Percentiles rank a stretch among this genome's conserved stretches.
These are phyloP conservation scores for Bagarius yarrelli DNA, from an alignment of 2,113 vertebrate species.

Conservation along the genomic window DNA sequence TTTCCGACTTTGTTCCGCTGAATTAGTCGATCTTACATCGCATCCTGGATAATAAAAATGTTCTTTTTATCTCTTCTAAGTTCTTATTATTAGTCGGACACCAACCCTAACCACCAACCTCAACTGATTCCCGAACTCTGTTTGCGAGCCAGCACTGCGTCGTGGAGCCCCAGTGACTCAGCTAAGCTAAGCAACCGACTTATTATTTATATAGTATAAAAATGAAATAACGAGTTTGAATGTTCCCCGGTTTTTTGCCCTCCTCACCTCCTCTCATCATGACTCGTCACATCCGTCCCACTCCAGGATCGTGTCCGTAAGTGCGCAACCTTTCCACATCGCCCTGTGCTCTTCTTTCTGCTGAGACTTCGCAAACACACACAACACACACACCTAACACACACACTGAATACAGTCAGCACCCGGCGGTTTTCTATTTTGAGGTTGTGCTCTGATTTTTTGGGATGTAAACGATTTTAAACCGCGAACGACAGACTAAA, in stretches of 20 bases:
- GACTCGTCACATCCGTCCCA: slow-evolving; percentile 62
- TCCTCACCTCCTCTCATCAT: slow-evolving; percentile 70
- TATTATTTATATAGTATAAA: slow-evolving; percentile 35
- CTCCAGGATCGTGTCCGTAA: slow-evolving; percentile 57
- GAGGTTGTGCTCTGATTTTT: not conserved
- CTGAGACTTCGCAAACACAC: slow-evolving; percentile 4
- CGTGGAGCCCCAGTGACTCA: slow-evolving; percentile 65
- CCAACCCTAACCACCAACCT: not conserved
- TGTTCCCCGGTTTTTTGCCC: slow-evolving; percentile 60
- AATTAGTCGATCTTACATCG: too few species aligned
- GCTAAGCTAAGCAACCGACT: slow-evolving; percentile 49
- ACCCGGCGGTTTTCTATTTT: not conserved
- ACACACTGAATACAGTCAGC: not conserved
- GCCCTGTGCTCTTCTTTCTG: not conserved
- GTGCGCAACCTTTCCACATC: slow-evolving; percentile 64
- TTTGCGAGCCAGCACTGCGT: slow-evolving; percentile 16
- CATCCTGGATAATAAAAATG: too few species aligned
- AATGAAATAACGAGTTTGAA: not conserved
- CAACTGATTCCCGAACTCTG: not conserved
- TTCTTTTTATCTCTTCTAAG: too few species aligned
- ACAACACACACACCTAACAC: slow-evolving; percentile 9
- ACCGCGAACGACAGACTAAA: slow-evolving; percentile 5
- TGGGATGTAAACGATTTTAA: not conserved
- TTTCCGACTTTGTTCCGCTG: too few species aligned
- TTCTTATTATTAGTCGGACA: not conserved